Base-by-base conservation (phyloP, 1,140 invertebrate genomes). In the Meloidogyne hapla region DNA sequence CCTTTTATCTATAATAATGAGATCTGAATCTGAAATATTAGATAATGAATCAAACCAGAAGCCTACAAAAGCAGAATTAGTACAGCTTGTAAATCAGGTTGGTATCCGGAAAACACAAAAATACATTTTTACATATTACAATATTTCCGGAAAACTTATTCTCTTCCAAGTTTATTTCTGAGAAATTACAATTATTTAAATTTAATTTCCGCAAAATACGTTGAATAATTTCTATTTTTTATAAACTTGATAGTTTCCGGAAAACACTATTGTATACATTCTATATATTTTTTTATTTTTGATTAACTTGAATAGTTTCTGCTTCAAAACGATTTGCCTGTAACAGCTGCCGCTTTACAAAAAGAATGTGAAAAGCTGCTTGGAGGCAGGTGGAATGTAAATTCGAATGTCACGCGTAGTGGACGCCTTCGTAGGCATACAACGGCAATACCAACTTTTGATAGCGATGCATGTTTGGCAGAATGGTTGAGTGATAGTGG, bases 311-410 rank as follows among this genome's bases (percentile, higher is more conserved):
- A 63, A 38, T 21, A 73, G 71, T 28, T 73, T 23, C 71, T 73
- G 2, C 21, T 73, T 64, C 71, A 73, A 63, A 73, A 73, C 15
- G 71, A 64, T 18, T 23, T 73, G 10, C 71, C 56, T 8, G 71
- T 73, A 21, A 73, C 71, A 10, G 56, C 71, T 3, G 71, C 71
- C 33, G 71, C 71, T 18, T 21, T 73, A 64, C 23, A 64, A 38
- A 73, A 73, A 63, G 71, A 73, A 38, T 63, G 56, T 64, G 71
- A 73, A 63, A 73, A 64, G 38, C 1, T 67, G 13, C 1, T 73
- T 12, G 61, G 71, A 38, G 25, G 42, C 21, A 73, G 48, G 38
- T 63, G 64, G 21, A 38, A 21, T n/a, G 23, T 10, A 2, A n/a
- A 28, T n/a, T 62, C 23, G 1, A 65, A 10, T 18, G 25, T 1